A percentile compares a stretch with the other conserved stretches of the same genome.
Conservation (phyloP, 2,113 vertebrate species). For the Phyllostomus discolor region DNA sequence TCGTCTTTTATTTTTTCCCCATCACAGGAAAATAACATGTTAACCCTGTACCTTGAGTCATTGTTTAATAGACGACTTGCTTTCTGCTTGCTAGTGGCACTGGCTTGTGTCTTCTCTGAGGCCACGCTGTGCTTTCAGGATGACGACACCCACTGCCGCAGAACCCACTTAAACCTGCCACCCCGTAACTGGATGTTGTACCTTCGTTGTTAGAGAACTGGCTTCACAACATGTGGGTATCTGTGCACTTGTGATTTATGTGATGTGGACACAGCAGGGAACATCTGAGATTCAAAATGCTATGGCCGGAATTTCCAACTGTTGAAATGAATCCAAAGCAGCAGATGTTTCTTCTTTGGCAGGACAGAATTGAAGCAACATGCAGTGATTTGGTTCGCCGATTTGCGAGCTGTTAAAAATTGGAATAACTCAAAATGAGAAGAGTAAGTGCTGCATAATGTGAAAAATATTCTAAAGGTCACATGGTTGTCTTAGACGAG, state of each 20-base stretch:
- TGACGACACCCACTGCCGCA: not conserved
- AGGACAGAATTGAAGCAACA: conserved; percentile 42
- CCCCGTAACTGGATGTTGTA: not conserved
- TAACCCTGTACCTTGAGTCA: not conserved
- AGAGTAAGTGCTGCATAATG: conserved; percentile 33
- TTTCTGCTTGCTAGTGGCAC: not conserved
- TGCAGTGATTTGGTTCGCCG: conserved; percentile 35
- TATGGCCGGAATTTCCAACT: conserved; percentile 39
- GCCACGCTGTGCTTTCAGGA: not conserved
- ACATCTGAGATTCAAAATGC: conserved; percentile 57
- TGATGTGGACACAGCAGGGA: conserved; percentile 17
- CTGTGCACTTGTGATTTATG: conserved; percentile 30
- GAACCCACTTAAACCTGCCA: not conserved
- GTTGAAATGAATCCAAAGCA: conserved; percentile 37
- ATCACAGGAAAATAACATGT: not conserved
- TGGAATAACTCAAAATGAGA: conserved; percentile 34
- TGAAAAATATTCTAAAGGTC: conserved; percentile 53
- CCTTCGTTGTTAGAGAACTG: not conserved
- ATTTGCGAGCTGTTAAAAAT: conserved; percentile 61
- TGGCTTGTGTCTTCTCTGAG: not conserved
- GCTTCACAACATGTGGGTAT: not conserved
- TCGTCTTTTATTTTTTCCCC: not conserved
- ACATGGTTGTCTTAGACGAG: not conserved
- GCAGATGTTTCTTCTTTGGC: conserved; percentile 63
- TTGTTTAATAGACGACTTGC: not conserved